Base-by-base conservation (phyloP, 1,140 invertebrate genomes). In the Drosophila lacteicornis region DNA sequence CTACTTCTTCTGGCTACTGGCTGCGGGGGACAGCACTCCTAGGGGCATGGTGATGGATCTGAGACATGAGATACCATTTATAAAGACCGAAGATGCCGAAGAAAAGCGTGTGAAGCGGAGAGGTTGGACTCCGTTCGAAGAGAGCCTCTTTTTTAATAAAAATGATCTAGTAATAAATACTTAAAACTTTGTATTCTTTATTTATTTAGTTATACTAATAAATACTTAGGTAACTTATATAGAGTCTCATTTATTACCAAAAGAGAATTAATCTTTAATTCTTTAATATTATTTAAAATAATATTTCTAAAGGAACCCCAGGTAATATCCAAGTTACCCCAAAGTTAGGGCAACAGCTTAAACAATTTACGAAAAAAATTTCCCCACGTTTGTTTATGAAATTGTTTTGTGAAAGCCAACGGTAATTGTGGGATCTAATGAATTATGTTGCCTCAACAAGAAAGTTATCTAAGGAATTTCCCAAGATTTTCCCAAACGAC, bases 391-490 rank as follows among this genome's bases (percentile, higher is more conserved):
- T 71, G 59, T 38, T 51, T 62, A 12, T 62, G 22, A 73, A 40
- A 73, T 55, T 60, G 22, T 38, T 51, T 30, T 36, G 13, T 46
- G n/a, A 6, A n/a, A 59, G 68, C 12, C 70, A 74, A 50, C 47
- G 45, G 62, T 76, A 84, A 84, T 73, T 80, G 81, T 81, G 82
- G 75, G 67, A 85, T 67, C 79, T 45, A 51, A 56, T 59, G 42
- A 73, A 59, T 50, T 58, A 71, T 59, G 60, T 71, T 40, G 33
- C 27, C 42, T 47, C 53, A 45, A 51, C 65, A 62, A 63, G 38
- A 57, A 76, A 84, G 45, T 67, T 65, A 85, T 63, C 65, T 45
- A 9, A 65, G 59, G 78, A 81, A 81, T 85, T 83, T 80, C 42
- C 58, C 17, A 43, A 73, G 67, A 51, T 68, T 84, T 84, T 81